phyloP scores from a whole-genome alignment of 2,797 vertebrate species.

The Centroberyx gerrardi region DNA sequence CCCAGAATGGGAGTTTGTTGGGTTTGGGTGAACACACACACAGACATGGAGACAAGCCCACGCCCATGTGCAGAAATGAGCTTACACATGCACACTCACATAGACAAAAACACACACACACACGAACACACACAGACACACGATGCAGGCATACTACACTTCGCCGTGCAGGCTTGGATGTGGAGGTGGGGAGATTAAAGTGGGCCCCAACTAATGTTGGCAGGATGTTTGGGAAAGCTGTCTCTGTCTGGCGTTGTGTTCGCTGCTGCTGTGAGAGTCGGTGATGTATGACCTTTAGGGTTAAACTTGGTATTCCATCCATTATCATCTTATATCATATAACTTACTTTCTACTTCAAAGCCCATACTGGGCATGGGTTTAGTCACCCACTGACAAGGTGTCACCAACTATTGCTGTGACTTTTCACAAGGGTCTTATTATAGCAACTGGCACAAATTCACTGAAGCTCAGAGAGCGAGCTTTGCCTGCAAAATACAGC shows the following conservation, averaged over 20 bases:
- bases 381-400: slow-evolving; percentile 27
- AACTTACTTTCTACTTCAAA: slow-evolving; percentile 35
- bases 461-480: neutral
- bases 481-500: slow-evolving; percentile 2
- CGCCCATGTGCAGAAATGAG: slow-evolving; percentile 54
- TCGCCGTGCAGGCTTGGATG: slow-evolving; percentile 22
- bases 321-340: slow-evolving; percentile 51
- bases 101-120: slow-evolving; percentile 15
- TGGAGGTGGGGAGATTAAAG: slow-evolving; percentile 66
- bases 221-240: slow-evolving; percentile 69
- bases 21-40: slow-evolving; percentile 54
- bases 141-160: slow-evolving; percentile 27
- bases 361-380: slow-evolving; percentile 22
- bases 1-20: slow-evolving; percentile 63
- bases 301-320: slow-evolving; percentile 32
- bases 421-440: slow-evolving; percentile 16
- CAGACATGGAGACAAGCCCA: slow-evolving; percentile 49
- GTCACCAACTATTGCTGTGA: slow-evolving; percentile 9
- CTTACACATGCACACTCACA: slow-evolving; percentile 40
- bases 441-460: slow-evolving; percentile 13
- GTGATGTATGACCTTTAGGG: slow-evolving; percentile 42
- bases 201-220: slow-evolving; percentile 47
- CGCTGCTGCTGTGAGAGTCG: slow-evolving; percentile 32
- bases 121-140: slow-evolving; percentile 18
- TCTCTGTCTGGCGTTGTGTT: slow-evolving; percentile 51